Conservation (phyloP, 2,113 vertebrate species). For the Zapus hudsonius region DNA sequence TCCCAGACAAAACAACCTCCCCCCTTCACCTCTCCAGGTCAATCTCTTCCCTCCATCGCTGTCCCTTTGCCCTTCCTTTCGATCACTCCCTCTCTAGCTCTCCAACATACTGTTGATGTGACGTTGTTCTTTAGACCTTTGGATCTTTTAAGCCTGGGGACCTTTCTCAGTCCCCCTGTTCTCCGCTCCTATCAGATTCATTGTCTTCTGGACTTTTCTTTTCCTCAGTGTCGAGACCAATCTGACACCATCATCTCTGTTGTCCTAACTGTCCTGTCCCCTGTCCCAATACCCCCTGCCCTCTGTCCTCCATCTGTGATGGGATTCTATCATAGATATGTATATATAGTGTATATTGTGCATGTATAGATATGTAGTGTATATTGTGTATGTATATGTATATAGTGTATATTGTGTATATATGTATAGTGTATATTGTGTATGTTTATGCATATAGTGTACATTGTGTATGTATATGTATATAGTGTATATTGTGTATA, state of each 20-base stretch:
- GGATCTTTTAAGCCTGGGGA: fast-evolving
- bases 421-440: no score
- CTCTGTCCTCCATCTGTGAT: no score
- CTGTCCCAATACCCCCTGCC: background rate
- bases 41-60: background rate
- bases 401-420: no score
- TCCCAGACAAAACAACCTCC: no score
- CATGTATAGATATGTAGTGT: no score
- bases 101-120: background rate
- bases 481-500: no score
- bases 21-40: no score
- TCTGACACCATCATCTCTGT: background rate
- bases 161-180: background rate
- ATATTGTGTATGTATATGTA: no score
- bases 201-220: background rate
- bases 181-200: fast-evolving
- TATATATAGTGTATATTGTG: no score
- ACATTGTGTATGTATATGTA: no score
- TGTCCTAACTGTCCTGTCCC: background rate
- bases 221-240: background rate
- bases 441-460: no score
- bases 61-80: background rate
- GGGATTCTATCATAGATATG: no score
- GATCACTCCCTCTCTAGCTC: background rate
- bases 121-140: background rate